Percentiles rank a stretch among this genome's conserved stretches.
Conservation (phyloP, 2,888 invertebrate genomes). For the Eilema sororculum region DNA sequence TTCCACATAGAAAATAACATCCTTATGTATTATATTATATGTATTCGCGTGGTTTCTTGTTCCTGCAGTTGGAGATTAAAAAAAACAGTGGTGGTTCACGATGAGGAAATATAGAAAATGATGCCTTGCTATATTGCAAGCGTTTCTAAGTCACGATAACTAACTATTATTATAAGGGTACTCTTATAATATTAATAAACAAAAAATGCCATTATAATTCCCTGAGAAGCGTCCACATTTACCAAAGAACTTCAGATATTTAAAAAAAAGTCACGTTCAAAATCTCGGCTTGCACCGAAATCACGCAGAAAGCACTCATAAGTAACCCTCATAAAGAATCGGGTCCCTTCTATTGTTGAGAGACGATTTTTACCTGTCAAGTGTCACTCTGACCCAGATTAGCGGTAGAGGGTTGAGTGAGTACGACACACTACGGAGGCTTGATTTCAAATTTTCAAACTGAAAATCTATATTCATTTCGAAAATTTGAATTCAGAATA, state of each 20-base stretch:
- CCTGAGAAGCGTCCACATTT: background rate
- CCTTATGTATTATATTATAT: no score
- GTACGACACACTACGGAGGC: slow-evolving; percentile 40
- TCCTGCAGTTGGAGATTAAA: no score
- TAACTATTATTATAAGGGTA: no score
- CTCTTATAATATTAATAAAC: background rate
- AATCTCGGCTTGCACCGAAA: slow-evolving; percentile 46
- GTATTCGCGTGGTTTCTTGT: no score
- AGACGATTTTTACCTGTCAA: slow-evolving; percentile 66
- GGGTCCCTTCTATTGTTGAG: slow-evolving; percentile 58
- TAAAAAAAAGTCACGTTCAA: slow-evolving; percentile 45
- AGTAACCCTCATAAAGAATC: slow-evolving; percentile 61
- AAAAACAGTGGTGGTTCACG: no score
- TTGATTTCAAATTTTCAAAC: slow-evolving; percentile 40
- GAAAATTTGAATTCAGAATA: slow-evolving; percentile 2
- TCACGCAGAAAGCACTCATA: slow-evolving; percentile 54
- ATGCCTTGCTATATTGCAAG: no score
- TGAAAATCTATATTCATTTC: background rate
- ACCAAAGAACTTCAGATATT: slow-evolving; percentile 12
- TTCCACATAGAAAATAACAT: no score
- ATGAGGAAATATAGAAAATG: no score
- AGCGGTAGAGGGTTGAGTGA: slow-evolving; percentile 53
- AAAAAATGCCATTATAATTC: background rate
- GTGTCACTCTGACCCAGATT: slow-evolving; percentile 61
- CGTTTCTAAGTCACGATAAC: no score